These are phyloP conservation scores for Scomber colias DNA, from an alignment of 2,113 vertebrate genomes.

Conservation along the genomic window DNA sequence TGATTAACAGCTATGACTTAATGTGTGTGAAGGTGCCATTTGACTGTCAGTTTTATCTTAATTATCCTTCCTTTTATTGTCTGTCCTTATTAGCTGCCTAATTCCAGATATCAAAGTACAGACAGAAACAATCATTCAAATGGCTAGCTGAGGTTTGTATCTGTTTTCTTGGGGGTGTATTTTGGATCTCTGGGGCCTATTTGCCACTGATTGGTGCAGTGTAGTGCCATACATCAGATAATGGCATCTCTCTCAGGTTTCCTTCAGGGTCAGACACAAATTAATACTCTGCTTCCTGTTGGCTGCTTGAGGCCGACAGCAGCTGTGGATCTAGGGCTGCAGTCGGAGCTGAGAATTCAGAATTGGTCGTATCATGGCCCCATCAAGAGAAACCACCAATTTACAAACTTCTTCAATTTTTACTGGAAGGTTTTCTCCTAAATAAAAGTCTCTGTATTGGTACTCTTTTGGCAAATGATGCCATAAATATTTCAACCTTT, in stretches of 20 bases:
- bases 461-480: too few relatives aligned
- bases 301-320: constrained; percentile 69
- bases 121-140: constrained; percentile 57
- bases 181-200: constrained; percentile 73
- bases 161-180: constrained; percentile 54
- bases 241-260: constrained; percentile 82
- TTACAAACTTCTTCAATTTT: background rate
- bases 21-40: constrained; percentile 23
- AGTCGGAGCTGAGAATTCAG: constrained; percentile 42
- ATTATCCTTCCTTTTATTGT: constrained; percentile 26
- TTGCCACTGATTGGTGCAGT: constrained; percentile 74
- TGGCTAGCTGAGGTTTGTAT: constrained; percentile 50
- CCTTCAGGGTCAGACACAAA: constrained; percentile 82
- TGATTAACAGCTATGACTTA: constrained; percentile 37
- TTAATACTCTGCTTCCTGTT: constrained; percentile 79
- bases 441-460: too few relatives aligned
- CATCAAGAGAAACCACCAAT: constrained; percentile 21
- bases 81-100: constrained; percentile 35
- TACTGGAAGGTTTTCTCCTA: too few relatives aligned
- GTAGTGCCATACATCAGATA: constrained; percentile 75
- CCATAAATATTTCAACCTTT: too few relatives aligned
- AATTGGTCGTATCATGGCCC: constrained; percentile 8
- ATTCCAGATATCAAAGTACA: constrained; percentile 63
- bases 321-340: constrained; percentile 61
- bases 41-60: constrained; percentile 41